Evolutionary conservation across 2,797 vertebrate species (phyloP).

Genomic region (Eupleurogrammus muticus): DNA sequence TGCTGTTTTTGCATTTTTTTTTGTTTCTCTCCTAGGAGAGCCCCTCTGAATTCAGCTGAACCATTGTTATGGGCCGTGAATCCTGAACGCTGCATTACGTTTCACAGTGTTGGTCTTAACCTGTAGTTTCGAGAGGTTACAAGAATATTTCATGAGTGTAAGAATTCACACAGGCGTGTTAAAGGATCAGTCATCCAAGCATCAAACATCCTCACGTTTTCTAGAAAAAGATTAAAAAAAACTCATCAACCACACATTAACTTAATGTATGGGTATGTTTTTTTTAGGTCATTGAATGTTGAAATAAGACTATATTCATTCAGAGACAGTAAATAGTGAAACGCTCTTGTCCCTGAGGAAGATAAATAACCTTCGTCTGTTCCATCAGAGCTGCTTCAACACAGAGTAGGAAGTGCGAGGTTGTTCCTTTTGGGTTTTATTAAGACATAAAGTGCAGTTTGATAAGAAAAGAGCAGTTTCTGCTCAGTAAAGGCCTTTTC

Average conservation of each 20-base stretch:
- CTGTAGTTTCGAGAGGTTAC: neutral
- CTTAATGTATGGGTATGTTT: neutral
- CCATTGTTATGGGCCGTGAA: slow-evolving; percentile 25
- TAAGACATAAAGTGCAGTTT: neutral
- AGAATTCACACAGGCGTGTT: neutral
- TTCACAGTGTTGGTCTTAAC: neutral
- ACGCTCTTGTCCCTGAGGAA: neutral
- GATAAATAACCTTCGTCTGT: neutral
- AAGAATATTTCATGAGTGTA: neutral
- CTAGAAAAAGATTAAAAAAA: neutral
- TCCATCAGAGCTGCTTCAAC: neutral
- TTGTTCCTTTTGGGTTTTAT: neutral
- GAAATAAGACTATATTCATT: neutral
- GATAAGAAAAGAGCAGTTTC: neutral
- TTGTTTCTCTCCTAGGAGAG: slow-evolving; percentile 33
- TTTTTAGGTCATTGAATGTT: neutral
- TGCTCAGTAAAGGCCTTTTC: neutral
- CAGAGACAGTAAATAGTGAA: neutral
- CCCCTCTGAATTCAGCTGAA: slow-evolving; percentile 28
- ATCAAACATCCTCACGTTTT: neutral
- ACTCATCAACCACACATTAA: slow-evolving; percentile 3
- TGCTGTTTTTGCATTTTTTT: slow-evolving; percentile 47
- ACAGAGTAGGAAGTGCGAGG: neutral
- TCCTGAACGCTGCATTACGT: neutral
- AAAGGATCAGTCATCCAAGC: neutral